Conservation (phyloP, 2,888 invertebrate species). For the Autographa pulchrina region DNA sequence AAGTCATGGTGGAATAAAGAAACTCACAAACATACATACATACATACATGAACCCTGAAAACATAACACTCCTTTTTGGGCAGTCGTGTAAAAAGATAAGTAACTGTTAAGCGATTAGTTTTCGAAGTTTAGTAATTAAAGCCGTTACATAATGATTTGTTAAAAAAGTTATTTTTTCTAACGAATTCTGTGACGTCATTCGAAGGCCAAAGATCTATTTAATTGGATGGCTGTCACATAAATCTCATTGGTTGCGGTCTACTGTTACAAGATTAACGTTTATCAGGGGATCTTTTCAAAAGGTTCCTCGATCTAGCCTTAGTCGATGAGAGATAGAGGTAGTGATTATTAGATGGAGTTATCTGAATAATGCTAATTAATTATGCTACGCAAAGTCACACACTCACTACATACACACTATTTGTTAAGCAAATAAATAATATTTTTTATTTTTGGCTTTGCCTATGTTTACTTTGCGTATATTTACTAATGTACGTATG, state of each 20-base stretch:
- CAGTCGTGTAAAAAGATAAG: no score
- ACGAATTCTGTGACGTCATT: slow-evolving; percentile 32
- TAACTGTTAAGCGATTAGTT: background rate
- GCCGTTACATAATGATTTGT: slow-evolving; percentile 27
- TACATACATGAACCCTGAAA: no score
- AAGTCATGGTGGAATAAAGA: no score
- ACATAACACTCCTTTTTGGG: no score
- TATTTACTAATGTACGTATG: no score
- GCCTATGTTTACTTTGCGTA: no score
- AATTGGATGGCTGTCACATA: slow-evolving; percentile 45
- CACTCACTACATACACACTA: no score
- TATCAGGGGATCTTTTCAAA: slow-evolving; percentile 5
- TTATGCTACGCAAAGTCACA: no score
- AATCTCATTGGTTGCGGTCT: slow-evolving; percentile 32
- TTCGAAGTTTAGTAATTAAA: slow-evolving; percentile 40
- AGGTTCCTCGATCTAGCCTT: slow-evolving; percentile 9
- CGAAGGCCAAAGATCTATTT: slow-evolving; percentile 36
- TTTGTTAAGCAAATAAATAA: no score
- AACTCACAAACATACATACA: no score
- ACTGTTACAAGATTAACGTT: slow-evolving; percentile 6
- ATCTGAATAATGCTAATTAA: no score
- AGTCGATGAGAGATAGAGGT: background rate
- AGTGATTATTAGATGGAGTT: background rate
- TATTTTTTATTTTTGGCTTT: no score
- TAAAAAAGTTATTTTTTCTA: slow-evolving; percentile 42